phyloP scores from a whole-genome alignment of 1,140 invertebrate genomes.

The Cotesia glomerata region DNA sequence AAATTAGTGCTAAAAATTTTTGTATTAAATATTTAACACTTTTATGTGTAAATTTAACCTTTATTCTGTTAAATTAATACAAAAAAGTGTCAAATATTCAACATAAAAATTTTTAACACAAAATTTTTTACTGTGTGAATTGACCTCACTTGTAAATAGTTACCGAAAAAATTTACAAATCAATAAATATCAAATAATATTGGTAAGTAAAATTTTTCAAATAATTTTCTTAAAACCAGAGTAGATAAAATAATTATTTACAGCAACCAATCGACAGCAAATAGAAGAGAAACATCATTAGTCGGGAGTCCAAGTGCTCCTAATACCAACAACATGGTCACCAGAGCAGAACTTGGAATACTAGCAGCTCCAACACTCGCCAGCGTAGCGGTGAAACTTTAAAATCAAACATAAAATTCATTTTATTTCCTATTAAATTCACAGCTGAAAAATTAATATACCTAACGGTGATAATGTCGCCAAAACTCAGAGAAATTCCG shows the following conservation, averaged over 20 bases:
- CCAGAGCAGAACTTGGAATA: slow-evolving; percentile 75
- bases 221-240: neutral
- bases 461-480: slow-evolving; percentile 69
- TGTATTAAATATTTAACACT: too few relatives aligned
- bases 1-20: too few relatives aligned
- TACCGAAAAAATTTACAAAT: too few relatives aligned
- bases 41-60: too few relatives aligned
- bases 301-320: slow-evolving; percentile 75
- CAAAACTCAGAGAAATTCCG: slow-evolving; percentile 66
- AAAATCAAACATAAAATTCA: neutral
- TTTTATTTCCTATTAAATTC: neutral
- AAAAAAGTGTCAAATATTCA: too few relatives aligned
- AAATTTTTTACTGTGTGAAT: too few relatives aligned
- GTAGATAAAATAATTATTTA: slow-evolving; percentile 59
- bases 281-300: slow-evolving; percentile 74
- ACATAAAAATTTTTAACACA: too few relatives aligned
- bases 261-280: slow-evolving; percentile 81
- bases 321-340: slow-evolving; percentile 81
- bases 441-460: slow-evolving; percentile 40
- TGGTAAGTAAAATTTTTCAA: neutral
- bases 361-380: slow-evolving; percentile 82
- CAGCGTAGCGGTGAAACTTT: slow-evolving; percentile 73
- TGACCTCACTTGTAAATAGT: too few relatives aligned
- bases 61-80: too few relatives aligned
- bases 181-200: too few relatives aligned